Percentiles rank a stretch among this genome's conserved stretches.
phyloP scores from a whole-genome alignment of 2,888 invertebrate genomes.

The Disparrhopalites patrizii region DNA sequence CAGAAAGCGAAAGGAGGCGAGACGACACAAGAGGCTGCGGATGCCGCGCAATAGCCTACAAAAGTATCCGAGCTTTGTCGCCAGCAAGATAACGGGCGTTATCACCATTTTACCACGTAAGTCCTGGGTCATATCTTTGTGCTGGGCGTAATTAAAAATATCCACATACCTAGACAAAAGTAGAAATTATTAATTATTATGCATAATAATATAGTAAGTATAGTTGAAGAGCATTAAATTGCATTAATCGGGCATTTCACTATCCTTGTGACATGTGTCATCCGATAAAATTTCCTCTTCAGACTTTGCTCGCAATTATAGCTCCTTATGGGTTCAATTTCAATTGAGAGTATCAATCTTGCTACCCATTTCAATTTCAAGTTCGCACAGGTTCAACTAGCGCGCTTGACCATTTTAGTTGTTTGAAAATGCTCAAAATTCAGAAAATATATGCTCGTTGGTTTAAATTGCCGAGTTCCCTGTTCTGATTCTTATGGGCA shows the following conservation, averaged over 20 bases:
- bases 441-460: too few relatives aligned
- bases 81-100: constrained; percentile 2
- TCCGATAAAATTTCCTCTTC: background rate
- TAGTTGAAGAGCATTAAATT: too few relatives aligned
- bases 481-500: background rate
- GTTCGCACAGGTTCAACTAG: too few relatives aligned
- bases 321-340: background rate
- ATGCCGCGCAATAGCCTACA: constrained; percentile 15
- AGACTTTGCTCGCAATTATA: background rate
- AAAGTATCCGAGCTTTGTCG: constrained; percentile 21
- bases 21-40: background rate
- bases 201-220: background rate
- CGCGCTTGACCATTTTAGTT: too few relatives aligned
- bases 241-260: background rate
- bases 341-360: too few relatives aligned
- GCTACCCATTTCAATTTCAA: too few relatives aligned
- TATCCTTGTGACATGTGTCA: background rate
- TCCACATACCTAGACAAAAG: too few relatives aligned
- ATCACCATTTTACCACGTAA: constrained; percentile 15
- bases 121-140: background rate
- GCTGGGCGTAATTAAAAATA: too few relatives aligned
- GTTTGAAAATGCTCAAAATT: too few relatives aligned
- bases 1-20: background rate
- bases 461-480: background rate
- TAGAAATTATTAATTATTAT: background rate